Conservation (phyloP, 2,797 vertebrate genomes). For the Halcyon chelicuti region DNA sequence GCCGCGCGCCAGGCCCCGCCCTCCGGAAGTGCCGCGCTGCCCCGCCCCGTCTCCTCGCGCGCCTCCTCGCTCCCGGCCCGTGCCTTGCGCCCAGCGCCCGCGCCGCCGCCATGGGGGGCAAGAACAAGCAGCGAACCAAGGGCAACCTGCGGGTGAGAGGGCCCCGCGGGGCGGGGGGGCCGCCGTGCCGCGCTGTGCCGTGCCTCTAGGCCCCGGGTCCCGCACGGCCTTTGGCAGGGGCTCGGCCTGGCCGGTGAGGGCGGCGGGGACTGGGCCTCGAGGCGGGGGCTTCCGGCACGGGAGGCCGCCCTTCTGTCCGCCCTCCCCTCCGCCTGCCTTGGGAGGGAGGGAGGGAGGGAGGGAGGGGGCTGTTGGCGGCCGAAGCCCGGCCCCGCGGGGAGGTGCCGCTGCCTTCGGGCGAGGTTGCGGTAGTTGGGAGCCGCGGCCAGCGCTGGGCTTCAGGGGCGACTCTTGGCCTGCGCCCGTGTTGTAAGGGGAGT, state of each 20-base stretch:
- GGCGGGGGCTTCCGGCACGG: not conserved
- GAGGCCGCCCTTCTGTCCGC: not conserved
- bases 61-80: fast-evolving
- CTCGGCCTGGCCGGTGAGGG: not conserved
- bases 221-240: not conserved
- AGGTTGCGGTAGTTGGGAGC: not conserved
- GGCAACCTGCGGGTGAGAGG: slow-evolving; percentile 42
- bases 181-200: too few relatives aligned
- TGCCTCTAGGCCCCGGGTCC: not conserved
- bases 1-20: not conserved
- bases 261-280: not conserved
- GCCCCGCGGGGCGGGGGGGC: too few relatives aligned
- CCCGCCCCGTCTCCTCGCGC: too few relatives aligned
- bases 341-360: not conserved
- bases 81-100: too few relatives aligned
- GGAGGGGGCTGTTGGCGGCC: not conserved
- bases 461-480: not conserved
- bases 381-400: not conserved
- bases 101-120: not conserved
- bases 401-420: not conserved
- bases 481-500: fast-evolving
- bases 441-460: not conserved
- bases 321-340: not conserved
- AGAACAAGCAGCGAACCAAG: slow-evolving; percentile 59
- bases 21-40: not conserved